phyloP scores from a whole-genome alignment of 1,140 invertebrate genomes.

The Dendrolimus punctatus region DNA sequence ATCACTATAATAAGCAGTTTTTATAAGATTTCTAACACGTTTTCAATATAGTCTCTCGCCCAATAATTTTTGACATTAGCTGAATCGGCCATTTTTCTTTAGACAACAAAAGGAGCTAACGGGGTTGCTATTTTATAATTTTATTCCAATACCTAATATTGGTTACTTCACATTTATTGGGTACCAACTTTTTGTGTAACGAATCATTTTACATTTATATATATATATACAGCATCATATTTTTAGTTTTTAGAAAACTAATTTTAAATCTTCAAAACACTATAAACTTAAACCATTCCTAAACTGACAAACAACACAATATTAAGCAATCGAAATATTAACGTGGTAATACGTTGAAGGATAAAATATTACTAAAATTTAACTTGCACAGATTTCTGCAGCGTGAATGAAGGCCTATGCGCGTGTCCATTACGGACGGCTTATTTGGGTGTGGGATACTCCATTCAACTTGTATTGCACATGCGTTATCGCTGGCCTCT shows the following conservation, averaged over 20 bases:
- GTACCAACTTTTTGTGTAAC: no score
- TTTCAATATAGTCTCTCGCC: conserved; percentile 39
- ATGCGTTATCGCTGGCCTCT: conserved; percentile 30
- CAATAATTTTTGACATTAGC: conserved; percentile 56
- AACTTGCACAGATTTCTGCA: no score
- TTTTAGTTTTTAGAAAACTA: not conserved
- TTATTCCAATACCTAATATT: conserved; percentile 4
- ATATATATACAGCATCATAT: conserved; percentile 8
- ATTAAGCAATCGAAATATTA: no score
- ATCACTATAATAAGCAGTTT: conserved; percentile 23
- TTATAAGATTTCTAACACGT: conserved; percentile 42
- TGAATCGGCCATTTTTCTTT: conserved; percentile 61
- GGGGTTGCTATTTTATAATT: conserved; percentile 31
- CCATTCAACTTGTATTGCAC: conserved; percentile 44
- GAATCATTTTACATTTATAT: conserved; percentile 5
- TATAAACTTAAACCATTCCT: no score
- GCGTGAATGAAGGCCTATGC: no score
- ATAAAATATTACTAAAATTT: no score
- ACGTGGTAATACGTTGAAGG: no score
- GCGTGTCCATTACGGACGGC: no score
- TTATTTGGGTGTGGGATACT: conserved; percentile 1
- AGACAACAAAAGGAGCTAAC: conserved; percentile 39
- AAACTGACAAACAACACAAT: no score
- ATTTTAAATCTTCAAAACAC: no score
- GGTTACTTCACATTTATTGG: not conserved